These are phyloP conservation scores for Seira sanloemensis DNA, from an alignment of 2,888 invertebrate species.

Conservation along the genomic window DNA sequence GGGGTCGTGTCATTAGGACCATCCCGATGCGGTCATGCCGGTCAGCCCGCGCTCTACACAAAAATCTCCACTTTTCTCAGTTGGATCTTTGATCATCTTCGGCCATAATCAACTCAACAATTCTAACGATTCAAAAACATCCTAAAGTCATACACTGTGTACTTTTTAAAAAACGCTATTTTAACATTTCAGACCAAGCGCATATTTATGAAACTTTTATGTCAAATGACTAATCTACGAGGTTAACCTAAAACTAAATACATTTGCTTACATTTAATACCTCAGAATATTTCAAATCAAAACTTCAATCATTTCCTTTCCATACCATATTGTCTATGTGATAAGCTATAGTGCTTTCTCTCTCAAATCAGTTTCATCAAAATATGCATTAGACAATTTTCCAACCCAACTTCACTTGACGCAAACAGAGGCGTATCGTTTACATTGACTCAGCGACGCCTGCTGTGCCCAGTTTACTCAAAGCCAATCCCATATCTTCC, in stretches of 20 bases:
- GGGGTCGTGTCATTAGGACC: slow-evolving; percentile 64
- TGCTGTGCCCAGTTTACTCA: slow-evolving; percentile 24
- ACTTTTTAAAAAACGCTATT: no score
- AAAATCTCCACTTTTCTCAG: slow-evolving; percentile 49
- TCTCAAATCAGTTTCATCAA: background rate
- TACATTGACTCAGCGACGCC: background rate
- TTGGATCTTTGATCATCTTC: slow-evolving; percentile 62
- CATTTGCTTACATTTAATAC: no score
- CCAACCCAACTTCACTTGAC: background rate
- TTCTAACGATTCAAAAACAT: no score
- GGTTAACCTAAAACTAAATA: no score
- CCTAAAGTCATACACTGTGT: no score
- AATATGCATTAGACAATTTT: background rate
- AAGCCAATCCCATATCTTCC: background rate
- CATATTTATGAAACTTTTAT: no score
- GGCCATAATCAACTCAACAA: no score
- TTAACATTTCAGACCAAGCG: no score
- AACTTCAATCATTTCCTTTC: background rate
- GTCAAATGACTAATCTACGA: no score
- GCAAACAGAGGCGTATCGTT: background rate
- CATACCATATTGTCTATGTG: background rate
- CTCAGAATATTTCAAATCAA: no score
- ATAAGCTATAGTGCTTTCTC: no score
- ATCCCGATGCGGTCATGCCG: slow-evolving; percentile 50
- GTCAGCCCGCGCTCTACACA: slow-evolving; percentile 63